Conservation (phyloP, 2,113 vertebrate species). For the Acrocephalus arundinaceus region DNA sequence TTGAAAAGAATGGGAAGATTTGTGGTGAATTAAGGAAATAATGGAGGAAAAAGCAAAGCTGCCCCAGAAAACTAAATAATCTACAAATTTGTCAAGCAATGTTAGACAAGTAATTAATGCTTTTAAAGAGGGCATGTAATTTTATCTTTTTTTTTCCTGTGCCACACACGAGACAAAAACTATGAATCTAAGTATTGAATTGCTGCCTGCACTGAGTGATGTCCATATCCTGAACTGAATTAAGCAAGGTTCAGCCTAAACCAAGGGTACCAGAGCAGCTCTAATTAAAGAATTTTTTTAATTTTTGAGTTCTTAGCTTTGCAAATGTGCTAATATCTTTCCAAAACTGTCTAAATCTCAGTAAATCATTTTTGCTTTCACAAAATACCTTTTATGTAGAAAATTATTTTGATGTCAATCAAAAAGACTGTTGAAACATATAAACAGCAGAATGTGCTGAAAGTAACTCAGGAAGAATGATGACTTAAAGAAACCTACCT, state of each 20-base stretch:
- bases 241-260: background rate
- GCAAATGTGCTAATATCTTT: background rate
- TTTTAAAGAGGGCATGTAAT: background rate
- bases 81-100: background rate
- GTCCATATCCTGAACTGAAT: background rate
- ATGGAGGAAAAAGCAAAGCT: background rate
- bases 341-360: background rate
- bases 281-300: background rate
- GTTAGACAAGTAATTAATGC: background rate
- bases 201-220: background rate
- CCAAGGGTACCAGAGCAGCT: background rate
- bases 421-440: background rate
- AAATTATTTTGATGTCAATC: background rate
- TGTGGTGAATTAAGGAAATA: background rate
- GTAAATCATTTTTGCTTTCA: background rate
- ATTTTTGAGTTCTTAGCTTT: background rate
- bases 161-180: background rate
- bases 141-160: background rate
- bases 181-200: background rate
- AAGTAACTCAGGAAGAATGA: background rate
- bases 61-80: background rate
- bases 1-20: background rate
- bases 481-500: background rate
- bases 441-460: background rate
- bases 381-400: background rate